These are phyloP conservation scores for Chironex yamaguchii DNA, from an alignment of 30 jellyfish, hydroid and myxozoan genomes.

Conservation along the genomic window DNA sequence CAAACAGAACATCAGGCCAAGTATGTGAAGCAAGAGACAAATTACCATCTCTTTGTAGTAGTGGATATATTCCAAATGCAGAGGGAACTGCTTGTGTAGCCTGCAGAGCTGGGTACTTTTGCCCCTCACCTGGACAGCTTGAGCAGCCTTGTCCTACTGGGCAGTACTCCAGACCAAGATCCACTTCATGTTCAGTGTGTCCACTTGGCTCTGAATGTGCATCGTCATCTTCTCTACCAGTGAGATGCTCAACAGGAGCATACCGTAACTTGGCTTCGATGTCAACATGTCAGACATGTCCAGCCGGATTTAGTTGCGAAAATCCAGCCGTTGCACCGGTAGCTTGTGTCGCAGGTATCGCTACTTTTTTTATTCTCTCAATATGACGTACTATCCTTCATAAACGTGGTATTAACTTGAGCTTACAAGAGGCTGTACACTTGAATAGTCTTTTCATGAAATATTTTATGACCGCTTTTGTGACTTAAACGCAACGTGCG, in stretches of 20 bases:
- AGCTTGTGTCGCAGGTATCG: slow-evolving; percentile 80
- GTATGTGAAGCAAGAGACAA: slow-evolving; percentile 78
- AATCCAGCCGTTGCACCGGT: slow-evolving; percentile 85
- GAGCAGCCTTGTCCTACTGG: slow-evolving; percentile 79
- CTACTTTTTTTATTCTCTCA: too few species aligned
- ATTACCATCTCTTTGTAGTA: slow-evolving; percentile 72
- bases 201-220: slow-evolving; percentile 87
- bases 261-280: slow-evolving; percentile 65
- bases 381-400: too few species aligned
- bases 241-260: slow-evolving; percentile 77
- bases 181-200: slow-evolving; percentile 83
- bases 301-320: slow-evolving; percentile 82
- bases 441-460: too few species aligned
- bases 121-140: slow-evolving; percentile 80
- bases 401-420: too few species aligned
- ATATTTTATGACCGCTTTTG: too few species aligned
- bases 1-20: slow-evolving; percentile 71
- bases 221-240: slow-evolving; percentile 53
- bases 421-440: too few species aligned
- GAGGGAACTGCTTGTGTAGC: slow-evolving; percentile 80
- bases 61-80: slow-evolving; percentile 73
- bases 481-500: too few species aligned
- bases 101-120: slow-evolving; percentile 87
- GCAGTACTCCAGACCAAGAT: slow-evolving; percentile 75
- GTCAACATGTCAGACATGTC: slow-evolving; percentile 76